Conservation (phyloP, 2,113 vertebrate genomes). For the Actinemys pallida region DNA sequence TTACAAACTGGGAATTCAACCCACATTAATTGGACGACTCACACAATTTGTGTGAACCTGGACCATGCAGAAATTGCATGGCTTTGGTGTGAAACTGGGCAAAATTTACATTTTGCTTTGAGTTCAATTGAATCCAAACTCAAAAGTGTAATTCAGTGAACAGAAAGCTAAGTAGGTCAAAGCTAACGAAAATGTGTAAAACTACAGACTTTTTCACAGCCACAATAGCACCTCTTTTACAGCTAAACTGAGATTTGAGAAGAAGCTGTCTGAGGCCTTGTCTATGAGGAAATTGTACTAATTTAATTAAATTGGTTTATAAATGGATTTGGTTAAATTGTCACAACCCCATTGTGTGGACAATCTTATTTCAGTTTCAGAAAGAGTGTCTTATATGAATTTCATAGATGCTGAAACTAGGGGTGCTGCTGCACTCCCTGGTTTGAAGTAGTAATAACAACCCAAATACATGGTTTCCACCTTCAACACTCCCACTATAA, state of each 20-base stretch:
- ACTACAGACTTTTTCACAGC: not conserved
- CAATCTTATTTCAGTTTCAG: not conserved
- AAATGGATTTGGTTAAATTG: not conserved
- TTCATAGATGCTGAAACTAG: no score
- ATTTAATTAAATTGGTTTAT: not conserved
- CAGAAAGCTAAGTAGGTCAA: not conserved
- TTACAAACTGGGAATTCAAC: conserved; percentile 19
- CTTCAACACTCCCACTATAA: no score
- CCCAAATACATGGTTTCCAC: no score
- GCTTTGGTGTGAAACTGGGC: conserved; percentile 35
- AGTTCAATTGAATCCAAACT: conserved; percentile 18
- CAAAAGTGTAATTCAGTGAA: not conserved
- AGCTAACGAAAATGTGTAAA: not conserved
- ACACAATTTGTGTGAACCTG: not conserved
- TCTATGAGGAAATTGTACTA: not conserved
- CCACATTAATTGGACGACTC: conserved; percentile 8
- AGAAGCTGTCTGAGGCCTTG: not conserved
- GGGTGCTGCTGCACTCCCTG: no score
- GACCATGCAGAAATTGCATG: conserved; percentile 3
- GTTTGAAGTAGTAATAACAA: no score
- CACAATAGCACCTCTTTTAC: not conserved
- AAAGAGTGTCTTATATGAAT: not conserved
- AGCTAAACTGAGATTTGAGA: not conserved
- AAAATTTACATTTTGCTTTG: conserved; percentile 31
- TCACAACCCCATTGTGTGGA: not conserved